Evolutionary conservation across 2,797 vertebrate species (phyloP), one percentile per base, ranked within the genome.

Genomic region (Chaunax sp.): DNA sequence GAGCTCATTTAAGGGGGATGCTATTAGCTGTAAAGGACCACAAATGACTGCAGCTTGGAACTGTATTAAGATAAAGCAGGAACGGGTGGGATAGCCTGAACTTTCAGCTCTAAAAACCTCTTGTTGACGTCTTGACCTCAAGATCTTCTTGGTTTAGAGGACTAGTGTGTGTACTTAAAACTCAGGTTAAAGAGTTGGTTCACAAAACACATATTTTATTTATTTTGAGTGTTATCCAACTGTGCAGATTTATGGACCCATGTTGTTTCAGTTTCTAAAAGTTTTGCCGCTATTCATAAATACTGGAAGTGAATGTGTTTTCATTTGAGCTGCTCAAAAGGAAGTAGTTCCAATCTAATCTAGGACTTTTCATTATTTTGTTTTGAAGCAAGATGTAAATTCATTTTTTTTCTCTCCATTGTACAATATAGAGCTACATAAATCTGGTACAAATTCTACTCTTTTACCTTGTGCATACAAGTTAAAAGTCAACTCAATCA

Each of bases 31-130:
- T 30, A 65, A 79, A 75, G 87, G 76, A 81, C 78, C 80, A 73
- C 81, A 90, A 89, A 87, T 75, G 83, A 87, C 78, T 84, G 65
- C 80, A 81, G 73, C 69, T 72, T 82, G 66, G 52, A 84, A 80
- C 81, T 87, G 78, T 75, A 76, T 86, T 59, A 83, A 63, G 79
- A 71, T 40, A 51, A 69, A 75, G 69, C 41, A 56, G 72, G 18
- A 6, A 23, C 19, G 43, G 59, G 19, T 10, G 46, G 64, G 38
- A 50, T n/a, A 59, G 69, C 37, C 51, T 52, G 26, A 13, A 40
- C 44, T 15, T 71, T 77, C 59, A 78, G 50, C 68, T 79, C 56
- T 53, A 65, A 37, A 69, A 81, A 78, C 46, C 23, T 71, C 26
- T 43, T 70, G 46, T 53, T 72, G 35, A 68, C 2, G 11, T 62